Base-by-base conservation (phyloP, 2,113 vertebrate species). In the Nothocercus julius region DNA sequence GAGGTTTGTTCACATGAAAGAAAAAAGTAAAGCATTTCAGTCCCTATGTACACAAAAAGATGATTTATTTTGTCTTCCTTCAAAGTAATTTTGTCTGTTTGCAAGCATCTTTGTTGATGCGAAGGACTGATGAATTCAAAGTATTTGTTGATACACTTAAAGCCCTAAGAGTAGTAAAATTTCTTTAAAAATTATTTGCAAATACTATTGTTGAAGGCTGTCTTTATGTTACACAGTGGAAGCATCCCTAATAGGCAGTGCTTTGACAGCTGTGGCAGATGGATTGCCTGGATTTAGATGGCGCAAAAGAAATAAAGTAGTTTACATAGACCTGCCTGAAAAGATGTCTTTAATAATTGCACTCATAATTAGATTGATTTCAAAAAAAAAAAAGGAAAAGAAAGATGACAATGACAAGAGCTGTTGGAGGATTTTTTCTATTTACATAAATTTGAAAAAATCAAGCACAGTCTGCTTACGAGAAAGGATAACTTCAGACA, bases 71-170 rank as follows among this genome's bases (percentile, higher is more conserved):
- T 94, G 6, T 45, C 30, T 92, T 95, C 89, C 89, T 91, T 92
- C 25, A 84, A 96, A 98, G 97, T 97, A 97, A 97, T 98, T 96
- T 72, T 97, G 67, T 96, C 2, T 81, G 90, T 97, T 85, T 97
- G 94, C 96, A 96, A 89, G 96, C 97, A 97, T 95, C 92, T 95
- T 98, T 98, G 96, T 97, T 97, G 90, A 82, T 97, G 92, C 95
- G 97, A 95, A 96, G 85, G 96, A 96, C 90, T 94, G 91, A 96
- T 97, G 87, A 94, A 87, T 94, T 81, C 68, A 77, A 97, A 94
- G 86, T 94, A 85, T 94, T 98, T 97, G 91, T 98, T 97, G 93
- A 96, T 97, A 92, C 93, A 97, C 95, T 95, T 97, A 75, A 97
- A 98, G 97, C 98, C 98, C 94, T 97, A 97, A 94, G 97, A 97